phyloP scores from a whole-genome alignment of 1,140 invertebrate species.

The Aphidius ervi region DNA sequence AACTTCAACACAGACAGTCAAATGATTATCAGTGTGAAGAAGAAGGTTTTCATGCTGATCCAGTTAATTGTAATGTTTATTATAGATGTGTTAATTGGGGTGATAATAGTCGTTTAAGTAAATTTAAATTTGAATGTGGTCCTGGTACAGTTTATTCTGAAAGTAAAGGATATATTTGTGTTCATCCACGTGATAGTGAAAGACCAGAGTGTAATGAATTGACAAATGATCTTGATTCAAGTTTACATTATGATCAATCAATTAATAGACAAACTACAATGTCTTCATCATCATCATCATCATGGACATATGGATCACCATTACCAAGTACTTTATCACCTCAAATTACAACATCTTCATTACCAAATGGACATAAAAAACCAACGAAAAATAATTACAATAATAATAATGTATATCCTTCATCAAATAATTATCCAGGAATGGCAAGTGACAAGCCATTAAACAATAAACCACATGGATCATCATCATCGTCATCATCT shows the following conservation, averaged over 20 bases:
- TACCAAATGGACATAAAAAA: neutral
- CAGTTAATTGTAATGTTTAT: conserved; percentile 55
- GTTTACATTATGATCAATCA: conserved; percentile 16
- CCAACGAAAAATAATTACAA: neutral
- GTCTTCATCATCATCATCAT: neutral
- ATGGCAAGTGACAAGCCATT: neutral
- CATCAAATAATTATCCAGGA: conserved; percentile 4
- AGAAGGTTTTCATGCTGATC: conserved; percentile 58
- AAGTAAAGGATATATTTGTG: conserved; percentile 60
- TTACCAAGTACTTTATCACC: conserved; percentile 10
- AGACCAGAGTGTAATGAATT: conserved; percentile 52
- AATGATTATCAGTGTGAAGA: conserved; percentile 49
- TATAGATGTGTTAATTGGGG: conserved; percentile 59
- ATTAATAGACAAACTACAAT: conserved; percentile 9
- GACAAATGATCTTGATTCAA: conserved; percentile 33
- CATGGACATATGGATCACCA: conserved; percentile 9
- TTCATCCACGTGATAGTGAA: conserved; percentile 61
- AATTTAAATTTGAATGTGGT: conserved; percentile 65
- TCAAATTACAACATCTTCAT: neutral
- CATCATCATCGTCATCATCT: too few species aligned
- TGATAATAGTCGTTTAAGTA: conserved; percentile 38
- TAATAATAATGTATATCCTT: neutral
- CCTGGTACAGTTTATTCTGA: conserved; percentile 68
- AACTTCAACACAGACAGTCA: conserved; percentile 14
- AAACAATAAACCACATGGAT: too few species aligned